phyloP scores from a whole-genome alignment of 2,113 vertebrate species.

The Lutjanus erythropterus region DNA sequence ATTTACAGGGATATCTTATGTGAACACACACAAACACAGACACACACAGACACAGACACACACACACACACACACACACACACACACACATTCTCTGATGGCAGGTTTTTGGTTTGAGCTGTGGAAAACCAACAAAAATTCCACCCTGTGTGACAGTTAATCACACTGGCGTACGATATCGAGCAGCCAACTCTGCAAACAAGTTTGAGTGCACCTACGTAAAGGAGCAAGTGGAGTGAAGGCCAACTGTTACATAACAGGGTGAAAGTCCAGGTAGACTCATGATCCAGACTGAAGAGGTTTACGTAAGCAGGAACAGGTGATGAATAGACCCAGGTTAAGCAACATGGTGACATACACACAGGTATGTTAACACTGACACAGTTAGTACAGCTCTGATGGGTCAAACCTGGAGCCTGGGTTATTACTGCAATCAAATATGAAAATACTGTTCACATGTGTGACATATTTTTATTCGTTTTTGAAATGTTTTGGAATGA shows the following conservation, averaged over 20 bases:
- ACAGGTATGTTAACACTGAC: neutral
- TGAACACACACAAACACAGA: neutral
- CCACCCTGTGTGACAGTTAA: neutral
- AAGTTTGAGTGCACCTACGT: constrained; percentile 11
- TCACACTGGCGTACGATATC: neutral
- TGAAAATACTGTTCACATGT: too few relatives aligned
- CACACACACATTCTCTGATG: neutral
- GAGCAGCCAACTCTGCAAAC: constrained; percentile 21
- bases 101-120: neutral
- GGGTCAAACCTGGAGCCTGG: neutral
- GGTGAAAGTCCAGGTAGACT: constrained; percentile 38
- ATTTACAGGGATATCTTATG: neutral
- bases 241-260: constrained; percentile 47
- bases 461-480: too few relatives aligned
- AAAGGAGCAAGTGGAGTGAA: constrained; percentile 17
- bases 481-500: too few relatives aligned
- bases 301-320: constrained; percentile 44
- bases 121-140: constrained; percentile 1
- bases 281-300: constrained; percentile 17
- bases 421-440: neutral
- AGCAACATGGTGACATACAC: neutral
- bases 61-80: neutral
- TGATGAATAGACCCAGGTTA: constrained; percentile 7
- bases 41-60: neutral
- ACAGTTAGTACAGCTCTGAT: neutral